phyloP scores from a whole-genome alignment of 1,140 invertebrate species.

The Lucilia sericata region DNA sequence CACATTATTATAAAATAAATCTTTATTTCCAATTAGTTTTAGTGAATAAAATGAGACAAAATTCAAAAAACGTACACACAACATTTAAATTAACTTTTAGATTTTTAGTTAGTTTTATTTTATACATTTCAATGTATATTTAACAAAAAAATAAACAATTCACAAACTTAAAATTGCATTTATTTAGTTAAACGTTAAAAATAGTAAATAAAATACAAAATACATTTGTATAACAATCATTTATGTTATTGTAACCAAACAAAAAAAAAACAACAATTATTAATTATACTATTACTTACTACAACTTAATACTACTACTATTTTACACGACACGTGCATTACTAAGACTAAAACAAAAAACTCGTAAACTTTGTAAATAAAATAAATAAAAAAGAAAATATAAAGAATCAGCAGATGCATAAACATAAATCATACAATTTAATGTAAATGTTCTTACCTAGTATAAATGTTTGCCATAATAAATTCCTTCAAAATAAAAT shows the following conservation, averaged over 20 bases:
- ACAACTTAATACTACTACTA: not conserved
- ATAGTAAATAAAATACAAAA: not conserved
- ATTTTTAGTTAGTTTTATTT: not conserved
- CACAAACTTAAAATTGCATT: not conserved
- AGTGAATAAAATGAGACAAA: no score
- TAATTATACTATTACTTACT: no score
- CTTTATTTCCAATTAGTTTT: no score
- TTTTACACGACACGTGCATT: not conserved
- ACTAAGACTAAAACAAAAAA: not conserved
- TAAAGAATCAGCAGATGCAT: not conserved
- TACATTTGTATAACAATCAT: not conserved
- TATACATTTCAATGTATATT: not conserved
- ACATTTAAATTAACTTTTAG: no score
- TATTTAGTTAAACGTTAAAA: not conserved
- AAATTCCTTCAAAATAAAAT: conserved; percentile 12
- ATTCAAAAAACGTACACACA: no score
- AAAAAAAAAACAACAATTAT: not conserved
- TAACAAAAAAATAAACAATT: not conserved
- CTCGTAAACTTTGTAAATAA: not conserved
- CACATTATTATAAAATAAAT: no score
- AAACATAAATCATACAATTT: not conserved
- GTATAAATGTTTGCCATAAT: conserved; percentile 17
- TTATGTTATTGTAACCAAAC: not conserved
- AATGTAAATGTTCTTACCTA: not conserved
- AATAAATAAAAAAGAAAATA: not conserved